Base-by-base conservation (phyloP, 2,888 invertebrate species). In the Tenodera sinensis region DNA sequence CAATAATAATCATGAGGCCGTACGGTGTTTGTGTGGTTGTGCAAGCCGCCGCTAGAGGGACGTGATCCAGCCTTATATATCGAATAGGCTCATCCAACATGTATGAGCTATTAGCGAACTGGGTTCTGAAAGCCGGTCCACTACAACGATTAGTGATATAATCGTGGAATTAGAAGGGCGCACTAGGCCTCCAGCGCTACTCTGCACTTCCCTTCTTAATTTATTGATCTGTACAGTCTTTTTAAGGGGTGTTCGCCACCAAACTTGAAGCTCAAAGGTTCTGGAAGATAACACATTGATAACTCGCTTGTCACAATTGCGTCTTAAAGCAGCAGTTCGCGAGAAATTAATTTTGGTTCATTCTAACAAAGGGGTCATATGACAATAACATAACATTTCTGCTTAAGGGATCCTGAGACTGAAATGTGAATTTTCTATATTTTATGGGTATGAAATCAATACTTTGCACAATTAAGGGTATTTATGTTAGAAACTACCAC, bases 71-170 rank as follows among this genome's bases (percentile, higher is more conserved):
- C 54, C 54, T 71, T 71, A 71, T 71, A 71, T 71, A 71, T 71
- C 54, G 54, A 71, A 20, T 25, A 71, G 54, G 20, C 87, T 87
- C 87, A 87, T 87, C 82, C 87, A 87, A 87, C 87, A 87, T 87
- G 87, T 87, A 87, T 87, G 87, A 83, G 87, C 87, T 87, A 87
- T 87, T 87, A 87, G 87, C 25, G 87, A 9, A 71, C 81, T 81
- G 30, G 86, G 81, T 81, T 86, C 86, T 86, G 86, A 86, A 86
- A 86, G 87, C 87, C 87, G 87, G 54, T 83, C 83, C 83, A 42
- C 83, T 87, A 54, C 83, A 34, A 87, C 87, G 87, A 87, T 87
- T 87, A 87, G 87, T 25, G 87, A 87, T 83, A 83, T 87, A 87
- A 87, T 87, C 87, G 87, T 28, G 34, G 87, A 83, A 42, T 87